These are phyloP conservation scores for Andrena flavipes DNA, from an alignment of 2,888 invertebrate species.

Conservation along the genomic window DNA sequence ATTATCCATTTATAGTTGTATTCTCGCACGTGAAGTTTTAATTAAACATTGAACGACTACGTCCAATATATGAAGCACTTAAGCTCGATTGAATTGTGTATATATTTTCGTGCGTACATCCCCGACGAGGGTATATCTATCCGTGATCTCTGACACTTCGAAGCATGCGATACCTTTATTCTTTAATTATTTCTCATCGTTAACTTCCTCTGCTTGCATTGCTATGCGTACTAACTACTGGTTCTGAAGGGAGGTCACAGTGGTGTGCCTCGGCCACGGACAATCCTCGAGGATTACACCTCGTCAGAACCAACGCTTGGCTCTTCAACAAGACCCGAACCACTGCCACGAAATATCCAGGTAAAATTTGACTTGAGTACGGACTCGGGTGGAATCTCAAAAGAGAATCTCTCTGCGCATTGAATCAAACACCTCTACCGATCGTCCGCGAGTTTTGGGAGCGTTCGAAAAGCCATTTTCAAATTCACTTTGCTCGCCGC, in stretches of 20 bases:
- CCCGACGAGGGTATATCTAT: constrained; percentile 12
- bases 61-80: neutral
- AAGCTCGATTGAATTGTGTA: constrained; percentile 14
- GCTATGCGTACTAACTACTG: constrained; percentile 84
- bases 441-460: constrained; percentile 19
- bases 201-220: constrained; percentile 82
- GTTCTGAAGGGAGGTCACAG: constrained; percentile 84
- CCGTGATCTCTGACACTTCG: constrained; percentile 41
- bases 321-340: constrained; percentile 81
- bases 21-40: constrained; percentile 50
- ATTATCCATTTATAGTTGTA: constrained; percentile 38
- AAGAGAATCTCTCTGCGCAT: neutral
- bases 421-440: constrained; percentile 4
- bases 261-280: constrained; percentile 83
- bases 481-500: neutral
- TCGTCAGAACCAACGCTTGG: constrained; percentile 82
- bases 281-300: constrained; percentile 84
- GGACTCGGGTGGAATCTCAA: constrained; percentile 35
- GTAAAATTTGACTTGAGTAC: constrained; percentile 77
- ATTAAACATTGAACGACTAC: neutral
- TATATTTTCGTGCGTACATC: constrained; percentile 5
- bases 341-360: constrained; percentile 83
- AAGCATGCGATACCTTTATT: constrained; percentile 70
- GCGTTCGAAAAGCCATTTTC: constrained; percentile 9
- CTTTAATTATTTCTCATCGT: constrained; percentile 77